phyloP scores from a whole-genome alignment of 2,113 vertebrate genomes.

The Macquaria australasica region DNA sequence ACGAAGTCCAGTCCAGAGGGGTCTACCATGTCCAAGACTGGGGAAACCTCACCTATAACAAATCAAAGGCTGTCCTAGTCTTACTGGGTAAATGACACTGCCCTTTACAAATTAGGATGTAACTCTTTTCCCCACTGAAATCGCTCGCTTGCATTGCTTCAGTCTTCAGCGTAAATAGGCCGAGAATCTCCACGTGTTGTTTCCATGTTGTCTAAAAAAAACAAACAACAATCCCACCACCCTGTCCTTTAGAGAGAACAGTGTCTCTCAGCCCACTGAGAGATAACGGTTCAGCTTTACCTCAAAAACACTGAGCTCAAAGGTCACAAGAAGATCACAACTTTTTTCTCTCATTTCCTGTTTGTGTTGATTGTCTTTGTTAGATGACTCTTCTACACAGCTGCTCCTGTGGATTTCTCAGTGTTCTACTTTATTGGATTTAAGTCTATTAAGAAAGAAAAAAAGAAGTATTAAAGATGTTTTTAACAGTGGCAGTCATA shows the following conservation, averaged over 20 bases:
- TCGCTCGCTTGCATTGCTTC: not conserved
- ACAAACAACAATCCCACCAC: not conserved
- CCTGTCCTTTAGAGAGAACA: constrained; percentile 14
- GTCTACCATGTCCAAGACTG: no score
- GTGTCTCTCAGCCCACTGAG: constrained; percentile 20
- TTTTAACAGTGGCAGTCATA: not conserved
- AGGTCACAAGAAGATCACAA: not conserved
- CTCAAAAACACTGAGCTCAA: not conserved
- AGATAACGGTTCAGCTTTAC: constrained; percentile 9
- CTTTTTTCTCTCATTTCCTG: not conserved
- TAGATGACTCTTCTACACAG: not conserved
- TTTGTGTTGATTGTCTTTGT: not conserved
- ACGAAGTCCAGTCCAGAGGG: no score
- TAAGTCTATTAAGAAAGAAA: not conserved
- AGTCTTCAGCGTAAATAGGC: constrained; percentile 29
- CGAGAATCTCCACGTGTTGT: constrained; percentile 17
- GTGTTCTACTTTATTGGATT: not conserved
- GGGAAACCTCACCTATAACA: not conserved
- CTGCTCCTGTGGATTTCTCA: not conserved
- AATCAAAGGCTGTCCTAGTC: not conserved
- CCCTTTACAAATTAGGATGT: not conserved
- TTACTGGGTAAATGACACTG: not conserved
- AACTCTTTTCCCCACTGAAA: not conserved
- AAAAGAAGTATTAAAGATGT: not conserved
- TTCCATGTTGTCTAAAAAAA: constrained; percentile 29